Conservation (phyloP, 2,888 invertebrate genomes). For the Sinopyrophorus schimmeli region DNA sequence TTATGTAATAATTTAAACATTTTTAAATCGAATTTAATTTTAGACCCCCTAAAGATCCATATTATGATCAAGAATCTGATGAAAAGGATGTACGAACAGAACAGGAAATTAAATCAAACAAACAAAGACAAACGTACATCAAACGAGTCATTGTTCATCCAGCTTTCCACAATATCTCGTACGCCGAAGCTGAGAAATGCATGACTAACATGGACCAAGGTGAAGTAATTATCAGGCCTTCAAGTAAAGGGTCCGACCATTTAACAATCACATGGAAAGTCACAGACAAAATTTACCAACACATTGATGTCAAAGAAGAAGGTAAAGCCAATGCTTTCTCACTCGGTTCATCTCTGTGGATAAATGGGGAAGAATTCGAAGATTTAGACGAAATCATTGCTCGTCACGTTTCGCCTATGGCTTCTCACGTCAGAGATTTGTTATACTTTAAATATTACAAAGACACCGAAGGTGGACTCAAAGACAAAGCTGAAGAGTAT, state of each 20-base stretch:
- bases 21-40: too few species aligned
- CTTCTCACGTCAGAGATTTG: slow-evolving; percentile 87
- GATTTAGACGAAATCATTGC: slow-evolving; percentile 99
- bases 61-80: slow-evolving; percentile 87
- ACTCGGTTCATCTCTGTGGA: slow-evolving; percentile 84
- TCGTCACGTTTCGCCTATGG: slow-evolving; percentile 95
- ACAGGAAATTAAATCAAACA: slow-evolving; percentile 79
- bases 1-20: slow-evolving; percentile 12
- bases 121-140: slow-evolving; percentile 83
- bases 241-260: slow-evolving; percentile 94
- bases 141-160: slow-evolving; percentile 98
- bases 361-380: slow-evolving; percentile 92
- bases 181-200: slow-evolving; percentile 86
- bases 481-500: slow-evolving; percentile 85
- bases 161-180: slow-evolving; percentile 95
- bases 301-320: slow-evolving; percentile 94
- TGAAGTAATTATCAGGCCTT: slow-evolving; percentile 94
- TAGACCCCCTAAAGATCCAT: slow-evolving; percentile 84
- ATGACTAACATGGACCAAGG: slow-evolving; percentile 94
- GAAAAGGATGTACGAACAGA: slow-evolving; percentile 78
- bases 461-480: slow-evolving; percentile 74
- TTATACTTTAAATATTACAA: slow-evolving; percentile 90
- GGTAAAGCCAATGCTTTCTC: slow-evolving; percentile 97
- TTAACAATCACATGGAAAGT: slow-evolving; percentile 99
- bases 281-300: slow-evolving; percentile 89